These are phyloP conservation scores for Bergia sp. DNA, from an alignment of 92 coral and sea anemone species.

Conservation along the genomic window DNA sequence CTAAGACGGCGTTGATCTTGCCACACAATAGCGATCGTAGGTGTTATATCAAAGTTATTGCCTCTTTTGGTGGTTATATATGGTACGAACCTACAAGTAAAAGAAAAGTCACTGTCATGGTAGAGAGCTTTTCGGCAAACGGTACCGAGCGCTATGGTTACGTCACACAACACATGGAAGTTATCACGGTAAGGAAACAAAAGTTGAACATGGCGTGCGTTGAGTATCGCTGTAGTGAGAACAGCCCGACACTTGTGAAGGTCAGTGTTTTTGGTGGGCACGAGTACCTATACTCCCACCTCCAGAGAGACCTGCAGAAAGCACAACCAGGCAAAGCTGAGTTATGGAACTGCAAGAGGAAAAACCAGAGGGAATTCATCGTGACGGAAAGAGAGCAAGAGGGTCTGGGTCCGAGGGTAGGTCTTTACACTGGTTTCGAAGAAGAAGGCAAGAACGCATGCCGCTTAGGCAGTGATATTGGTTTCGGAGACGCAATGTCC, in stretches of 20 bases:
- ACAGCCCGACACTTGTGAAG: constrained; percentile 25
- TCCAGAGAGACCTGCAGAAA: not conserved
- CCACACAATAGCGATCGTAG: constrained; percentile 2
- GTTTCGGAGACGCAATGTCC: not conserved
- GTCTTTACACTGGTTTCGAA: constrained; percentile 19
- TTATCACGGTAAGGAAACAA: not conserved
- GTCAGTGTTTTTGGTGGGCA: not conserved
- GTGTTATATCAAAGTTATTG: constrained; percentile 10
- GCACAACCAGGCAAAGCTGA: constrained; percentile 21
- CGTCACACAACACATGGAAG: not conserved
- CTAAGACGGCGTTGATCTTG: not conserved
- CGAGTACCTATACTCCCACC: not conserved
- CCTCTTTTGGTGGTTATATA: not conserved
- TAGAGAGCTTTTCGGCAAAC: constrained; percentile 26
- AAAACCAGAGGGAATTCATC: constrained; percentile 23
- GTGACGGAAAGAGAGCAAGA: constrained; percentile 15
- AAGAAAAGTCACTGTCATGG: not conserved
- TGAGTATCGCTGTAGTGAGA: constrained; percentile 25
- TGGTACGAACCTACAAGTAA: not conserved
- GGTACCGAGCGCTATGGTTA: constrained; percentile 32
- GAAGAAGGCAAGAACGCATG: constrained; percentile 26
- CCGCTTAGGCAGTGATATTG: constrained; percentile 11
- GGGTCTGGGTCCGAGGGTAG: not conserved
- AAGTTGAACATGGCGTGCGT: constrained; percentile 2
- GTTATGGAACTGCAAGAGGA: constrained; percentile 29